These are phyloP conservation scores for Triplophysa rosa DNA, from an alignment of 2,113 vertebrate genomes.

Conservation along the genomic window DNA sequence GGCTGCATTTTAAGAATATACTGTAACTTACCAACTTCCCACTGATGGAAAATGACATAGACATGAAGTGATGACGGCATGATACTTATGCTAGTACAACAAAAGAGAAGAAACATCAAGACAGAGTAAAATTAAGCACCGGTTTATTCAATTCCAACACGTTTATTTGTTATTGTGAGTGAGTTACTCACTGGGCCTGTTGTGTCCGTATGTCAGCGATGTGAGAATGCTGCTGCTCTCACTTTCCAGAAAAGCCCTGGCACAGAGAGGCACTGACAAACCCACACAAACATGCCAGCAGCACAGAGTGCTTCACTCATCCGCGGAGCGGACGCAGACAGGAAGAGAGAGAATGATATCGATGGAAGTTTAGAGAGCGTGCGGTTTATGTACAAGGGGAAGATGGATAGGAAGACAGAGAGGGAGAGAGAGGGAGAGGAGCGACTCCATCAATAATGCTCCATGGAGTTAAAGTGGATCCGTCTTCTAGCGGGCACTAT, in stretches of 20 bases:
- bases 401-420: conserved; percentile 22
- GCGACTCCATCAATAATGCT: conserved; percentile 13
- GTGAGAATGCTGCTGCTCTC: conserved; percentile 17
- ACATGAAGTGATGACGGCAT: too few relatives aligned
- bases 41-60: too few relatives aligned
- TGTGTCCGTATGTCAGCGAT: conserved; percentile 15
- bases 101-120: not conserved
- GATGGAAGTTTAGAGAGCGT: conserved; percentile 46
- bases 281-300: conserved; percentile 61
- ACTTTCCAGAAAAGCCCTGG: conserved; percentile 27
- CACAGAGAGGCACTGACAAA: conserved; percentile 62
- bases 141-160: not conserved
- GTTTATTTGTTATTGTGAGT: not conserved
- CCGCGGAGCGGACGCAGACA: conserved; percentile 44
- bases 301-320: conserved; percentile 71
- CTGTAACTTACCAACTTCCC: too few relatives aligned
- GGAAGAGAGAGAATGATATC: conserved; percentile 30
- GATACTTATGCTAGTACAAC: too few relatives aligned
- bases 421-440: conserved; percentile 31
- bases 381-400: conserved; percentile 49
- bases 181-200: not conserved
- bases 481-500: not conserved
- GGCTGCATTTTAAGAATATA: too few relatives aligned
- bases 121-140: not conserved
- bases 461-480: conserved; percentile 17